Evolutionary conservation across 2,888 invertebrate genomes (phyloP), one percentile per base, ranked within the genome.

Genomic region (Sericinus montela): DNA sequence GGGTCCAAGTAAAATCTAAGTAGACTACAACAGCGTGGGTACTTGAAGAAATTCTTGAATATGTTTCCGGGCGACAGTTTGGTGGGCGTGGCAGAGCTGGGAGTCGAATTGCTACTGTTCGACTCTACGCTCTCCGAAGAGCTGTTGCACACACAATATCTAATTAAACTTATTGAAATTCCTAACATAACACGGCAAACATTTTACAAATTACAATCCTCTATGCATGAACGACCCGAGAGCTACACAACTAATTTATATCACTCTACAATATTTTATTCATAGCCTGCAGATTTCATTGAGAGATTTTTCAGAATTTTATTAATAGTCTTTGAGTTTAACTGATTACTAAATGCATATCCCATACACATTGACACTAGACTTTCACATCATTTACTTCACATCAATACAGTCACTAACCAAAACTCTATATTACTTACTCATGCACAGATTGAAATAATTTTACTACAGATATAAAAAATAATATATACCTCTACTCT

Each of bases 41-140:
- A 97, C 97, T 97, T 97, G 94, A 97, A 97, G 91, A 97, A 96
- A 91, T 96, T 97, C 92, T 97, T 97, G 93, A 97, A 96, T 90
- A 97, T 95, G 91, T 94, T 94, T 79, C 94, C 94, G 51, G 95
- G 93, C 69, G 96, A 95, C 75, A 95, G 93, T 89, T 95, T 94
- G 80, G 93, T 93, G 42, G 93, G 92, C 67, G 93, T 86, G 35
- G 85, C 56, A 50, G 82, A 65, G 63, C 80, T 82, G 62, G 87
- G 80, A 41, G 85, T 76, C 15, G 85, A 78, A 74, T 78, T 81
- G 80, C 69, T 81, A 81, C 80, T 84, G 80, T 78, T 84, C 62
- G 82, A 61, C 72, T 85, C 84, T 63, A 78, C 75, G 60, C 75
- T 81, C 69, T 85, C 82, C 69, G 64, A 41, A 13, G 81, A 71